Evolutionary conservation across 2,797 vertebrate genomes (phyloP), one percentile per base, ranked within the genome.

Genomic region (Taeniopygia guttata): DNA sequence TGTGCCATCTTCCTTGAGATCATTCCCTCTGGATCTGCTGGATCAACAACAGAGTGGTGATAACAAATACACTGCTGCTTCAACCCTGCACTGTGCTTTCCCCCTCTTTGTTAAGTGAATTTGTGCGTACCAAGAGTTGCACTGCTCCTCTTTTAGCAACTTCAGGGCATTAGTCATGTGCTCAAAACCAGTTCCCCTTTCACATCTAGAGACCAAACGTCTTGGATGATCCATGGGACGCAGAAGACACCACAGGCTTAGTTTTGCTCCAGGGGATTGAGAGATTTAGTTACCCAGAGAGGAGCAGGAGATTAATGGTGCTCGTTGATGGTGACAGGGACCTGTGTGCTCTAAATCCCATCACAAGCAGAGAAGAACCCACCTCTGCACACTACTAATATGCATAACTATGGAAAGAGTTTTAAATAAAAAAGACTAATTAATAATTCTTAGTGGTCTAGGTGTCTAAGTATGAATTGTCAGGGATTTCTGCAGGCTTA

Each of bases 351-450:
- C 49, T 21, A 83, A 94, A 92, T 60, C 69, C 74, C 55, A 29
- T 27, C 40, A 67, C 49, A 42, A 64, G 87, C 78, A 52, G 46
- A 70, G 59, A 60, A 22, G 55, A 93, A 17, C 49, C 40, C 80
- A 87, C 80, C 77, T 94, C 77, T 90, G 38, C 68, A 11, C 58
- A 27, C 36, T 43, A 10, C 54, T 84, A 75, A 70, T 77, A 87
- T 66, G 83, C 58, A 66, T 83, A 87, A 74, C 81, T 75, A 66
- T 38, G 80, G 68, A 48, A 80, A 94, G 16, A 7, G n/a, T 90
- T 94, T 56, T 36, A 79, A n/a, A 80, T 95, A 62, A 72, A 89
- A 84, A 82, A 84, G 56, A 56, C 83, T 95, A 85, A 91, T 87
- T 91, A 90, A 83, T 90, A 92, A 60, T 87, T 36, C 40, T 76